phyloP scores from a whole-genome alignment of 2,113 vertebrate genomes.

The Dendrocopos noguchii region DNA sequence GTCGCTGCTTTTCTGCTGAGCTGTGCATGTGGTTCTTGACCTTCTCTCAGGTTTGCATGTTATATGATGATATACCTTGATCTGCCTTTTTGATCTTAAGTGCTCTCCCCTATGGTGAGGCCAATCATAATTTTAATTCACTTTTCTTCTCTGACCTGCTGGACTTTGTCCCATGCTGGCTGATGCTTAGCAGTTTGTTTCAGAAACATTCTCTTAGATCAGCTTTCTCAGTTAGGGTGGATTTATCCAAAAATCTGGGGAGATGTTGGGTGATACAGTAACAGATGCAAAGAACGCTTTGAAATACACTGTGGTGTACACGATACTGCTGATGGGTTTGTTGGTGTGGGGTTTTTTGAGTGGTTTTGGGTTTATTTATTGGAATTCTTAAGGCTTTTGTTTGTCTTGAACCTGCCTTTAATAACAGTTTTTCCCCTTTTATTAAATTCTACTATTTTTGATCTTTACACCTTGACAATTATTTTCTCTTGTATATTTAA shows the following conservation, averaged over 20 bases:
- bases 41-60: background rate
- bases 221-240: background rate
- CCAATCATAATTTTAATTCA: background rate
- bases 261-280: background rate
- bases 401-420: background rate
- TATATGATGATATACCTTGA: background rate
- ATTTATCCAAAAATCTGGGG: background rate
- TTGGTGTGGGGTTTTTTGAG: background rate
- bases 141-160: background rate
- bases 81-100: background rate
- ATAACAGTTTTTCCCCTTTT: background rate
- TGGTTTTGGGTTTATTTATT: background rate
- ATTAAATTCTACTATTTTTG: background rate
- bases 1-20: background rate
- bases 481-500: background rate
- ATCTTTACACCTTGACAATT: background rate
- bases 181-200: background rate
- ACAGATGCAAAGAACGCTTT: background rate
- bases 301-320: background rate
- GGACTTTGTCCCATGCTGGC: background rate
- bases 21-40: background rate
- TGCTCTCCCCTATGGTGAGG: background rate
- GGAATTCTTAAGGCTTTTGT: background rate
- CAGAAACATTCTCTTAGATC: fast-evolving
- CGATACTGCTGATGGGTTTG: fast-evolving